Evolutionary conservation across 2,888 invertebrate genomes (phyloP).

Genomic region (Troides helena): DNA sequence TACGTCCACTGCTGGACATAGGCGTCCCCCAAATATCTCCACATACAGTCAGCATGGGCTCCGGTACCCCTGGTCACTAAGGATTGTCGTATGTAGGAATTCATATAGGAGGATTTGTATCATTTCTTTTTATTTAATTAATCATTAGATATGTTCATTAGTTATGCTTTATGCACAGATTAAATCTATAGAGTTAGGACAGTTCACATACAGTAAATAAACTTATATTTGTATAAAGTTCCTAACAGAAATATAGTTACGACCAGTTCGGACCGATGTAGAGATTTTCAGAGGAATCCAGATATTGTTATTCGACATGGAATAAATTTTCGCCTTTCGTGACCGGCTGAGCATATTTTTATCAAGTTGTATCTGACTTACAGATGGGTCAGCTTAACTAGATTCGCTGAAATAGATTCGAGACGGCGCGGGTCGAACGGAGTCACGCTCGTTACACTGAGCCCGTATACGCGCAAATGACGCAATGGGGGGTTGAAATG

Average conservation of each 20-base stretch:
- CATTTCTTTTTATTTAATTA: no score
- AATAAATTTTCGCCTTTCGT: slow-evolving; percentile 14
- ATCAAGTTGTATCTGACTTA: slow-evolving; percentile 22
- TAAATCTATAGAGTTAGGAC: not conserved
- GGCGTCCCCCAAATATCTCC: no score
- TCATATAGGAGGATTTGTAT: no score
- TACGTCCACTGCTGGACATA: no score
- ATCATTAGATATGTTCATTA: no score
- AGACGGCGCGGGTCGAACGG: not conserved
- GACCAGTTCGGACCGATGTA: not conserved
- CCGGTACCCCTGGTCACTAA: no score
- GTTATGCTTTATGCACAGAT: no score
- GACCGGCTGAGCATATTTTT: slow-evolving; percentile 13
- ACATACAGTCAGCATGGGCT: no score
- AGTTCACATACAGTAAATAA: not conserved
- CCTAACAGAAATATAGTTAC: not conserved
- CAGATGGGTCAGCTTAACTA: slow-evolving; percentile 5
- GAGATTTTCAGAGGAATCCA: slow-evolving; percentile 1
- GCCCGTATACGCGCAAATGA: no score
- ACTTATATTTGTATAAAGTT: not conserved
- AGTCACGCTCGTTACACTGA: no score
- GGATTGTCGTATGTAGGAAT: no score
- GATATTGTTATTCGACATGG: slow-evolving; percentile 7
- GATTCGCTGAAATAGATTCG: slow-evolving; percentile 15
- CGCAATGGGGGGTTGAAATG: no score